A percentile compares a stretch with the other conserved stretches of the same genome.
Evolutionary conservation across 2,797 vertebrate species (phyloP).

Genomic region (Falco novaeseelandiae): DNA sequence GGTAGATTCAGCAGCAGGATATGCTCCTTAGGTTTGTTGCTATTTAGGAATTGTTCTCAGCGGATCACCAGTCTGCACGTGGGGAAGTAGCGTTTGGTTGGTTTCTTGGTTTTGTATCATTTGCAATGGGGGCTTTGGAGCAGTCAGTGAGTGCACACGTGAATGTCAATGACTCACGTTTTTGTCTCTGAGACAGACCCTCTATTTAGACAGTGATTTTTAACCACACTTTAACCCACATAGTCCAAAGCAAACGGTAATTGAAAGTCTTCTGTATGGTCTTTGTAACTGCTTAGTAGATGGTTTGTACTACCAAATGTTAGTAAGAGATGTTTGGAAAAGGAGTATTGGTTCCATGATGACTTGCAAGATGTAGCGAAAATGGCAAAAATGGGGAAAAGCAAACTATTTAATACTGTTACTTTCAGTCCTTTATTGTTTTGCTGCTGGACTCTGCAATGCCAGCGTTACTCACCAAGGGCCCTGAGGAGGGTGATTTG

Average conservation of each 20-base stretch:
- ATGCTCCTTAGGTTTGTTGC: neutral
- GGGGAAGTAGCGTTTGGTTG: neutral
- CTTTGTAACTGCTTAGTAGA: neutral
- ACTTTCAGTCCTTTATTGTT: neutral
- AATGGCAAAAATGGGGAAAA: neutral
- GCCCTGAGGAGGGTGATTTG: neutral
- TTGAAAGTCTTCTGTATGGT: neutral
- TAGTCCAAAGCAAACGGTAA: neutral
- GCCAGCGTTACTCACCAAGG: neutral
- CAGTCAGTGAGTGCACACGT: neutral
- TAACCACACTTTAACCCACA: neutral
- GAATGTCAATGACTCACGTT: neutral
- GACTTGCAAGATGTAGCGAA: neutral
- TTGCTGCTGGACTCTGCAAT: neutral
- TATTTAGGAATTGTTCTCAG: neutral
- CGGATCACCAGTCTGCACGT: fast-evolving
- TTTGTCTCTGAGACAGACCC: neutral
- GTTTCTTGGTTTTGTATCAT: neutral
- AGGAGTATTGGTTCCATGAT: neutral
- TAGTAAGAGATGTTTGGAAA: neutral
- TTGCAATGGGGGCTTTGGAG: neutral
- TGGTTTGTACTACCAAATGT: neutral
- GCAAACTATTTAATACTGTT: neutral
- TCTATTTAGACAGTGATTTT: neutral
- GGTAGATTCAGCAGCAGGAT: neutral